Base-by-base conservation (phyloP, 1,140 invertebrate species). In the Rhopalosiphum maidis region DNA sequence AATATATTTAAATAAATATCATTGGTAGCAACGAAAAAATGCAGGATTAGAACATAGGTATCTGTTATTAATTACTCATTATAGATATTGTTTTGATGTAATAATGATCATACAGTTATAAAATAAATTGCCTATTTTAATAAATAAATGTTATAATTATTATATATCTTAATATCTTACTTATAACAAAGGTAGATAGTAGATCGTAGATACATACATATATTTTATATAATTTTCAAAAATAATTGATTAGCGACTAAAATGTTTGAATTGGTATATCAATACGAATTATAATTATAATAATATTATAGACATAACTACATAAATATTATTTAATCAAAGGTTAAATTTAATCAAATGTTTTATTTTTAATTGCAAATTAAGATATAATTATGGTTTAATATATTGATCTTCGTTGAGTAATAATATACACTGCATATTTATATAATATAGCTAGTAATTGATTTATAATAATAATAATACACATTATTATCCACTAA, bases 381-480 rank as follows among this genome's bases (percentile, higher is more conserved):
- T 77, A 77, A 77, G n/a, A n/a, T 77, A n/a, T n/a, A 77, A 77
- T 77, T 77, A 77, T 77, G 60, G 18, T 77, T 77, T 35, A 77
- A 77, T 77, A 77, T n/a, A 77, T 77, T 77, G 30, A 77, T 77
- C 60, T 35, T n/a, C n/a, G 9, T 4, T n/a, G 60, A 60, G 25
- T 60, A 77, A 77, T 77, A 77, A 77, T 77, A 77, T 6, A 77
- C 30, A 77, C 11, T n/a, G n/a, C 30, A n/a, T 68, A 68, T n/a
- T 30, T n/a, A n/a, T 68, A 15, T n/a, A 68, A n/a, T 68, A 30
- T n/a, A 68, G 4, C 25, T 4, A 77, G 60, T 77, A 77, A 77
- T 77, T 77, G 30, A 21, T 77, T 77, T n/a, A n/a, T 77, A 77
- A 35, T n/a, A 5, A 35, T n/a, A 5, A 77, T 77, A 77, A 35